Base-by-base conservation (phyloP, 2,113 vertebrate genomes). In the Vanacampus margaritifer region DNA sequence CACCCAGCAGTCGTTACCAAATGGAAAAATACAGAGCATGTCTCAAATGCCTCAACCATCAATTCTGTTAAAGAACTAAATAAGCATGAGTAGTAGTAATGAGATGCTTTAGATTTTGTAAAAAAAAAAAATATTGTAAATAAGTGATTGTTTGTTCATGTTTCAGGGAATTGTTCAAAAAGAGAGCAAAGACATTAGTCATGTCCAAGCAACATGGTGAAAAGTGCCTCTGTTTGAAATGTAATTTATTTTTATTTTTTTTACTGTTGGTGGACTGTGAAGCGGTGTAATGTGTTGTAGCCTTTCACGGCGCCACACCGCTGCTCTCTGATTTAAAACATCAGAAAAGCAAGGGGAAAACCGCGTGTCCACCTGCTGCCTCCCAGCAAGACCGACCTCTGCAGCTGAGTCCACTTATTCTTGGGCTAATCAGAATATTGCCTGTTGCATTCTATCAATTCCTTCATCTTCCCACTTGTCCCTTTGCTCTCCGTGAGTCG, bases 291-390 rank as follows among this genome's bases (percentile, higher is more conserved):
- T 65, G 64, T 64, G 69, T 17, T 56, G 68, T 62, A 51, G 71
- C 53, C 46, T 43, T 39, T 65, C 64, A 3, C 67, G 66, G 69
- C 43, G n/a, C 17, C 46, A 21, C 36, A 74, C 48, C 67, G 69
- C 68, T 54, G 39, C 45, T 13, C 65, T 84, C 46, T 54, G 21
- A 64, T 72, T 41, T 51, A 51, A 28, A 82, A 69, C 45, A 69
- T 71, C 43, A 80, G 65, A 83, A 75, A 77, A 39, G 28, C 14
- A 64, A 43, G 10, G 56, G 16, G 43, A 76, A n/a, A 73, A 0
- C 24, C 43, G 13, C 11, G 1, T 39, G 56, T 69, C 73, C 79
- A 80, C 78, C 73, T 84, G 67, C 80, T 76, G 73, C 76, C 76
- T 77, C 76, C 10, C 72, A 76, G 43, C 53, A 39, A 63, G 62